Percentiles rank a stretch among this genome's conserved stretches.
Evolutionary conservation across 2,888 invertebrate species (phyloP).

Genomic region (Phengaris alcon): DNA sequence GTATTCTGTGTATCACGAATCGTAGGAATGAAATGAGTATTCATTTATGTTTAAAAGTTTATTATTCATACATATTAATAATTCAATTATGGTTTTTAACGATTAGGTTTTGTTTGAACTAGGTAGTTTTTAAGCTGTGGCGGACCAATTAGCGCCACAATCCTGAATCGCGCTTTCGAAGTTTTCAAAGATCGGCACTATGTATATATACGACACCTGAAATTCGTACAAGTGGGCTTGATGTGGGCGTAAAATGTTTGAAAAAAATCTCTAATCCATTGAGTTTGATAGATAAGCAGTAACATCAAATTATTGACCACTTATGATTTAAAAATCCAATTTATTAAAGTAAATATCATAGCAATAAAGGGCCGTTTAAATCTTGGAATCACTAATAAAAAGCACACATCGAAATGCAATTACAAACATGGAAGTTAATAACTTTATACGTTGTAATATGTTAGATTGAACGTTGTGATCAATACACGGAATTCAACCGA

Average conservation of each 20-base stretch:
- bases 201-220: no score
- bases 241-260: no score
- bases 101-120: no score
- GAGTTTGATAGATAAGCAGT: not conserved
- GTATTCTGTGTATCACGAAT: not conserved
- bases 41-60: not conserved
- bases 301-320: not conserved
- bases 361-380: constrained; percentile 8
- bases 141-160: no score
- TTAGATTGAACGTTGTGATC: constrained; percentile 50
- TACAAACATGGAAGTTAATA: constrained; percentile 29
- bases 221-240: no score
- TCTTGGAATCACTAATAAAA: constrained; percentile 16
- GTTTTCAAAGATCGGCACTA: no score
- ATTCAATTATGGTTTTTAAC: no score
- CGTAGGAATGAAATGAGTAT: not conserved
- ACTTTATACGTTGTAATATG: constrained; percentile 44
- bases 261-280: not conserved
- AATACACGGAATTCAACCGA: constrained; percentile 50
- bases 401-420: constrained; percentile 23
- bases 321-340: constrained; percentile 7
- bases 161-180: no score
- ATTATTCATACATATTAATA: no score
- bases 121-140: no score
- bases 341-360: constrained; percentile 2